These are phyloP conservation scores for Neogobius melanostomus DNA, from an alignment of 2,113 vertebrate genomes.

Conservation along the genomic window DNA sequence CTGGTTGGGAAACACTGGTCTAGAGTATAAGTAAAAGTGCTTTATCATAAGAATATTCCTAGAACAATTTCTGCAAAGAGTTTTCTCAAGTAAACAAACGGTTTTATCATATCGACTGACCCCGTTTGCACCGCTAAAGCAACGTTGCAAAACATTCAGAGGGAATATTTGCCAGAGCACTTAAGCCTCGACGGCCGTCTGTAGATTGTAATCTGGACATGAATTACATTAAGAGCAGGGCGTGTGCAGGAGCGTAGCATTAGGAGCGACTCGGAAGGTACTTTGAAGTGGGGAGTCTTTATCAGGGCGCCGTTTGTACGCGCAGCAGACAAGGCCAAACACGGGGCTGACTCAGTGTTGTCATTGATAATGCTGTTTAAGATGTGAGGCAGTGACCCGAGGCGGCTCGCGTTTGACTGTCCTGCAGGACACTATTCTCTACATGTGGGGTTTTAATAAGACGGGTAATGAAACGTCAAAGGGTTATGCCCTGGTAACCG, in stretches of 20 bases:
- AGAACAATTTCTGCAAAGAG: no score
- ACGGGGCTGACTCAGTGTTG: conserved; percentile 16
- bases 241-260: conserved; percentile 41
- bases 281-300: conserved; percentile 49
- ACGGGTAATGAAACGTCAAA: conserved; percentile 10
- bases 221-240: conserved; percentile 51
- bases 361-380: conserved; percentile 46
- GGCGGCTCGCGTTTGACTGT: conserved; percentile 11
- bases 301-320: conserved; percentile 48
- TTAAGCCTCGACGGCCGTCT: conserved; percentile 28
- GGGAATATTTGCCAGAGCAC: conserved; percentile 40
- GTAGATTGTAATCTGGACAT: conserved; percentile 48
- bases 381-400: conserved; percentile 29
- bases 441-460: neutral
- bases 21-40: conserved; percentile 1
- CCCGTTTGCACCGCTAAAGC: conserved; percentile 7
- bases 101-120: conserved; percentile 9
- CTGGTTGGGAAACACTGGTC: no score
- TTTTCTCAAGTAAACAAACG: no score
- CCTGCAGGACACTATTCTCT: neutral
- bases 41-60: no score
- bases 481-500: conserved; percentile 12
- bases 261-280: conserved; percentile 29
- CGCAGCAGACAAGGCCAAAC: conserved; percentile 32
- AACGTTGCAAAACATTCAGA: conserved; percentile 29